These are phyloP conservation scores for Leptinotarsa haldemani DNA, from an alignment of 2,888 invertebrate genomes.

Conservation along the genomic window DNA sequence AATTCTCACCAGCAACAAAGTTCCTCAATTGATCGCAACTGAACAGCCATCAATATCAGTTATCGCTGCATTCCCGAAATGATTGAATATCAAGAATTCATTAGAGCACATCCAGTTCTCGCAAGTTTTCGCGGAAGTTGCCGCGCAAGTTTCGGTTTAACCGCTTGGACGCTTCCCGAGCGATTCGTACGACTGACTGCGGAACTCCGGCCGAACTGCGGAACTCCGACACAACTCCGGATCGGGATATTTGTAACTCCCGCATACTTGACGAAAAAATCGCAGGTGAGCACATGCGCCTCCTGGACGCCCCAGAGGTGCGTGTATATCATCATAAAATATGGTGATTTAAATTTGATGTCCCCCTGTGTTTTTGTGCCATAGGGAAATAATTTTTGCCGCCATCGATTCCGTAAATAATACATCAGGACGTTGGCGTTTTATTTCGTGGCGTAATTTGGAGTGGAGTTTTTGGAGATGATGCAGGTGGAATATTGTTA, in stretches of 20 bases:
- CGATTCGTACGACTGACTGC: not conserved
- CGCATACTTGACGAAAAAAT: conserved; percentile 28
- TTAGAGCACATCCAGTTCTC: not conserved
- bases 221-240: conserved; percentile 29
- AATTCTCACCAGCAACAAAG: not conserved
- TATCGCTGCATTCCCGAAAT: not conserved
- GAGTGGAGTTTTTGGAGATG: not conserved
- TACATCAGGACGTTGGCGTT: not conserved
- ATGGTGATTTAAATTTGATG: conserved; percentile 31
- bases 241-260: conserved; percentile 17
- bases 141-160: not conserved
- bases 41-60: not conserved
- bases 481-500: not conserved
- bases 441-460: not conserved
- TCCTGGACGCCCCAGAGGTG: conserved; percentile 11
- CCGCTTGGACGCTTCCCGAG: not conserved
- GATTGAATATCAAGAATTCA: not conserved
- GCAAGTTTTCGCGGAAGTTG: not conserved
- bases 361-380: conserved; percentile 18
- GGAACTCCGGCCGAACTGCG: conserved; percentile 26
- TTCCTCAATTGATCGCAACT: not conserved
- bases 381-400: conserved; percentile 9
- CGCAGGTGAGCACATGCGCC: conserved; percentile 36
- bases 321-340: conserved; percentile 34
- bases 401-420: conserved; percentile 7